Evolutionary conservation across 1,140 invertebrate genomes (phyloP).

Genomic region (Caenorhabditis tropicalis): DNA sequence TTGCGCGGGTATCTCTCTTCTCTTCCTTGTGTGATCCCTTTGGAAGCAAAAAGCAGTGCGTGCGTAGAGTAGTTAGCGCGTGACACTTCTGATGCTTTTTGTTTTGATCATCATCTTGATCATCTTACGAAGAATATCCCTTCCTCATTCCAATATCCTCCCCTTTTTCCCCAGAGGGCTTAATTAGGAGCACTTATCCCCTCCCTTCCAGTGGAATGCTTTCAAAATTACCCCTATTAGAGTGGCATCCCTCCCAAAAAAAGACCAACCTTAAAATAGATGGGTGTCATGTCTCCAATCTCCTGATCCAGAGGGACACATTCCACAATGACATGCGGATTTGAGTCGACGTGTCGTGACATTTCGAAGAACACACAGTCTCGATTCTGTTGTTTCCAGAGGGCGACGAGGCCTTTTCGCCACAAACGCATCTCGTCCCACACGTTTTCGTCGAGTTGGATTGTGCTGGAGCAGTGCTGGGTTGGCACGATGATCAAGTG

Average conservation of each 20-base stretch:
- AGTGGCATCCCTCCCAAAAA: too few species aligned
- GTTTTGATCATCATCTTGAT: too few species aligned
- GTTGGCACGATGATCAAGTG: constrained; percentile 88
- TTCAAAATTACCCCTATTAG: too few species aligned
- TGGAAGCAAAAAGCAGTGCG: too few species aligned
- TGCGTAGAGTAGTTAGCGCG: too few species aligned
- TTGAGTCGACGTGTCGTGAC: constrained; percentile 72
- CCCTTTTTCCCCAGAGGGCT: too few species aligned
- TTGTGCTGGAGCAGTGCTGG: constrained; percentile 81
- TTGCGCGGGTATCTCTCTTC: neutral
- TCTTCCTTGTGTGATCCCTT: neutral
- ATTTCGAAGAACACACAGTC: constrained; percentile 90
- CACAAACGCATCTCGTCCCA: constrained; percentile 84
- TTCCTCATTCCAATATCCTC: too few species aligned
- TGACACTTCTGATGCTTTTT: too few species aligned
- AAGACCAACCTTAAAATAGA: constrained; percentile 90
- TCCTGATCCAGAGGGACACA: constrained; percentile 86
- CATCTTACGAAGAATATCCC: too few species aligned
- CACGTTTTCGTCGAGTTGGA: constrained; percentile 88
- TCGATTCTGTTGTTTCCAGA: constrained; percentile 79
- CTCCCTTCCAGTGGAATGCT: too few species aligned
- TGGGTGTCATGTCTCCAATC: constrained; percentile 83
- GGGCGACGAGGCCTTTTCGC: constrained; percentile 79
- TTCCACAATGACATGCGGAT: constrained; percentile 81
- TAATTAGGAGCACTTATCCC: too few species aligned